phyloP scores from a whole-genome alignment of 2,113 vertebrate species.

The Seriola quinqueradiata region DNA sequence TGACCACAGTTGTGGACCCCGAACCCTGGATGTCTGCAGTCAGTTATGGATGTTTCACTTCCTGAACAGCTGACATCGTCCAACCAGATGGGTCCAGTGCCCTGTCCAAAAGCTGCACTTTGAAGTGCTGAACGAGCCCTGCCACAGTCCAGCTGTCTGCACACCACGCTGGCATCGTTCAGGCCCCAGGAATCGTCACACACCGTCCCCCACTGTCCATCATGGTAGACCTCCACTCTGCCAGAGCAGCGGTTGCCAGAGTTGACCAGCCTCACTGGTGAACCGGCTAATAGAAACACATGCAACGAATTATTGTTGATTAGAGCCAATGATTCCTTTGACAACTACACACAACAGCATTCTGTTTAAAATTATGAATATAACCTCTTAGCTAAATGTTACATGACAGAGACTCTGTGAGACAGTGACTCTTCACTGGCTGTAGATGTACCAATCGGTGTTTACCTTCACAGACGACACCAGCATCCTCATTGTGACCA shows the following conservation, averaged over 20 bases:
- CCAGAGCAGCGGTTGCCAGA: slow-evolving; percentile 52
- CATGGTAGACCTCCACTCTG: slow-evolving; percentile 62
- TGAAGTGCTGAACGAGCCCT: slow-evolving; percentile 26
- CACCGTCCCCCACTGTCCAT: slow-evolving; percentile 68
- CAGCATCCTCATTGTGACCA: slow-evolving; percentile 52
- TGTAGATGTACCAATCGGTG: neutral
- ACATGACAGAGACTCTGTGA: neutral
- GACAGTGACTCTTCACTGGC: neutral
- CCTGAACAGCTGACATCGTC: slow-evolving; percentile 16
- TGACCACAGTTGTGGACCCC: slow-evolving; percentile 36
- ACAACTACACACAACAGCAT: neutral
- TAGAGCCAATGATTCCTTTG: neutral
- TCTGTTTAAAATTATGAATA: too few species aligned
- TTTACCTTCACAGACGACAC: slow-evolving; percentile 68
- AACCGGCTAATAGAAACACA: too few species aligned
- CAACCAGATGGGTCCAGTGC: slow-evolving; percentile 73
- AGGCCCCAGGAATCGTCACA: slow-evolving; percentile 66
- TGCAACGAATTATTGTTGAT: neutral
- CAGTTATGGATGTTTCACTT: neutral
- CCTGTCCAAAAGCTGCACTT: slow-evolving; percentile 56
- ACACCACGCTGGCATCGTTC: slow-evolving; percentile 58
- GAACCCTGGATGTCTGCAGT: slow-evolving; percentile 22
- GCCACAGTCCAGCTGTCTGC: slow-evolving; percentile 69
- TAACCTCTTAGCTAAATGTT: neutral
- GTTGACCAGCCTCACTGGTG: too few species aligned